A percentile compares a stretch with the other conserved stretches of the same genome.
Evolutionary conservation across 2,888 invertebrate species (phyloP).

Genomic region (Lycia hirtaria): DNA sequence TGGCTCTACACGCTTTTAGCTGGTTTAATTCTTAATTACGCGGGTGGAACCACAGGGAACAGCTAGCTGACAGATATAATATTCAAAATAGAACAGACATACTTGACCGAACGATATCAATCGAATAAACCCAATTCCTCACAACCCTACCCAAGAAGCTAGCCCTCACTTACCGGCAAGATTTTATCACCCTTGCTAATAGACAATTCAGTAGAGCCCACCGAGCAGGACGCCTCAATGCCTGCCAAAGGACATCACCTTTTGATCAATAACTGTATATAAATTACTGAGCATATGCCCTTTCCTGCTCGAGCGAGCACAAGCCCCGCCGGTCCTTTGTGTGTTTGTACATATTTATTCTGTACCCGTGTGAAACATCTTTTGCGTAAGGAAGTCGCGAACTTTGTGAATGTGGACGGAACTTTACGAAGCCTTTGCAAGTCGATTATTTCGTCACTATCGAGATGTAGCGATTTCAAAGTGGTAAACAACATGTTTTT

Average conservation of each 20-base stretch:
- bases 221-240: conserved; percentile 72
- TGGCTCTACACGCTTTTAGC: background rate
- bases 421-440: conserved; percentile 24
- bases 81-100: conserved; percentile 11
- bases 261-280: conserved; percentile 86
- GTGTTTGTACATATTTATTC: conserved; percentile 49
- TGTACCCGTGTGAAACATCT: conserved; percentile 47
- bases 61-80: too few relatives aligned
- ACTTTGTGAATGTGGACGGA: too few relatives aligned
- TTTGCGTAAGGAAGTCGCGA: conserved; percentile 43
- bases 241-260: conserved; percentile 80
- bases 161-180: conserved; percentile 55
- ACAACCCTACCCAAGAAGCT: conserved; percentile 64
- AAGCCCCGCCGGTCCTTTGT: conserved; percentile 72
- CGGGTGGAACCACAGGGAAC: too few relatives aligned
- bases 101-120: conserved; percentile 34
- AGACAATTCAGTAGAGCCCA: conserved; percentile 73
- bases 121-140: conserved; percentile 46
- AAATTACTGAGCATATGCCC: conserved; percentile 83
- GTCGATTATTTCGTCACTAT: conserved; percentile 19
- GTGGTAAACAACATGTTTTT: background rate
- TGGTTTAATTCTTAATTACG: background rate
- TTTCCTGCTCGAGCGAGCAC: conserved; percentile 76
- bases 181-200: conserved; percentile 80
- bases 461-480: background rate